Conservation (phyloP, 2,888 invertebrate species). For the Leptogaster cylindrica region DNA sequence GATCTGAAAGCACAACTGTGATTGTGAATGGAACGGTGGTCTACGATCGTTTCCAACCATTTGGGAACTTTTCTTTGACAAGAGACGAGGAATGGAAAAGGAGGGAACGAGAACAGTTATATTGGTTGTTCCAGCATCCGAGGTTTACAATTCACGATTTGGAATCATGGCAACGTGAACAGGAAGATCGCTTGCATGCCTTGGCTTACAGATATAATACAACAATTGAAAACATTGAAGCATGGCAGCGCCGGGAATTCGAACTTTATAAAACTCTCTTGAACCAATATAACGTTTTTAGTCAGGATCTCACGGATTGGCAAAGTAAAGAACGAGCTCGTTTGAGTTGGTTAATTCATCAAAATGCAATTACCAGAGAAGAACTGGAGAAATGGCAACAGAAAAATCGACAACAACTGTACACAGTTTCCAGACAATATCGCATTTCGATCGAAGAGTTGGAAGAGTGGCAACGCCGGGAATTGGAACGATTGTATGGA, state of each 20-base stretch:
- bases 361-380: slow-evolving; percentile 55
- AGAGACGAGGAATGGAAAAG: slow-evolving; percentile 57
- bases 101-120: slow-evolving; percentile 58
- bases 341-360: slow-evolving; percentile 58
- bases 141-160: slow-evolving; percentile 51
- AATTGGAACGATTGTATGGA: slow-evolving; percentile 54
- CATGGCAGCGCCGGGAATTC: slow-evolving; percentile 57
- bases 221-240: slow-evolving; percentile 53
- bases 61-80: slow-evolving; percentile 53
- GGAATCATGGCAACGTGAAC: slow-evolving; percentile 57
- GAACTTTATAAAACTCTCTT: slow-evolving; percentile 53
- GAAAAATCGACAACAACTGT: slow-evolving; percentile 53
- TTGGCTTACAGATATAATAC: slow-evolving; percentile 55
- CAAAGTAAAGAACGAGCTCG: slow-evolving; percentile 56
- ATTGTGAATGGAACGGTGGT: slow-evolving; percentile 58
- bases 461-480: slow-evolving; percentile 56
- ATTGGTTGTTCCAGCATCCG: slow-evolving; percentile 55
- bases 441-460: slow-evolving; percentile 54
- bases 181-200: slow-evolving; percentile 56
- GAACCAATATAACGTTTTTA: slow-evolving; percentile 54
- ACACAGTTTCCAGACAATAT: slow-evolving; percentile 52
- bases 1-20: slow-evolving; percentile 55
- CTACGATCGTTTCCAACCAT: slow-evolving; percentile 54
- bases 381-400: slow-evolving; percentile 58
- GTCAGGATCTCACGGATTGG: slow-evolving; percentile 54